phyloP scores from a whole-genome alignment of 2,113 vertebrate species.

The Diadophis punctatus region DNA sequence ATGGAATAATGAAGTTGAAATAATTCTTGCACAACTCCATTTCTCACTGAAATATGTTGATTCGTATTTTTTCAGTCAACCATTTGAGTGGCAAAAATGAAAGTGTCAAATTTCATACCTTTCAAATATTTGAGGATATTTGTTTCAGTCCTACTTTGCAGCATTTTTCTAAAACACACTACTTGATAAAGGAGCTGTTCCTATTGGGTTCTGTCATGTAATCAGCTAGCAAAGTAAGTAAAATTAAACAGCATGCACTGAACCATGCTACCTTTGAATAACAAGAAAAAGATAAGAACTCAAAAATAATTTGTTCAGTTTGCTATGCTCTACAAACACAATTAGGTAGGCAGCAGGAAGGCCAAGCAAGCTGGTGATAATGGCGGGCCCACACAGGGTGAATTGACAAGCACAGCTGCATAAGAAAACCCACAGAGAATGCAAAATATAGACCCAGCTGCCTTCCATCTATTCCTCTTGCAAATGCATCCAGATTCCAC shows the following conservation, averaged over 20 bases:
- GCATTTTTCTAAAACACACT: background rate
- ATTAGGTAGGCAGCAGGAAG: conserved; percentile 30
- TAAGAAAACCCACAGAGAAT: conserved; percentile 22
- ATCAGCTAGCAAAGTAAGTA: conserved; percentile 27
- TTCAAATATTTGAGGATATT: background rate
- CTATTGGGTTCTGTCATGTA: conserved; percentile 21
- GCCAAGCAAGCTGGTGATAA: conserved; percentile 11
- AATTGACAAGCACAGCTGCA: conserved; percentile 24
- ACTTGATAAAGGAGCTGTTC: conserved; percentile 4
- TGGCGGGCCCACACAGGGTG: conserved; percentile 16
- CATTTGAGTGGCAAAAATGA: background rate
- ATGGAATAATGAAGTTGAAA: background rate
- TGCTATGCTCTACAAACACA: conserved; percentile 34
- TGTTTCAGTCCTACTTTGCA: background rate
- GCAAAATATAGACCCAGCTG: conserved; percentile 28
- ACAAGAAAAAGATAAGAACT: conserved; percentile 34
- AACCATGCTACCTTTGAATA: conserved; percentile 32
- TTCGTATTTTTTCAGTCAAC: background rate
- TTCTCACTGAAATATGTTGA: background rate
- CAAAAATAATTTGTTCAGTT: conserved; percentile 37
- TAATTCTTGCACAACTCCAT: background rate
- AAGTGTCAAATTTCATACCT: background rate
- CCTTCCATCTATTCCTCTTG: conserved; percentile 8
- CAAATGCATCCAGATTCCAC: background rate
- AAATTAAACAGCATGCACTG: conserved; percentile 34